Evolutionary conservation across 53 echinoderm and acorn worm species (phyloP).

Genomic region (Luidia sarsii): DNA sequence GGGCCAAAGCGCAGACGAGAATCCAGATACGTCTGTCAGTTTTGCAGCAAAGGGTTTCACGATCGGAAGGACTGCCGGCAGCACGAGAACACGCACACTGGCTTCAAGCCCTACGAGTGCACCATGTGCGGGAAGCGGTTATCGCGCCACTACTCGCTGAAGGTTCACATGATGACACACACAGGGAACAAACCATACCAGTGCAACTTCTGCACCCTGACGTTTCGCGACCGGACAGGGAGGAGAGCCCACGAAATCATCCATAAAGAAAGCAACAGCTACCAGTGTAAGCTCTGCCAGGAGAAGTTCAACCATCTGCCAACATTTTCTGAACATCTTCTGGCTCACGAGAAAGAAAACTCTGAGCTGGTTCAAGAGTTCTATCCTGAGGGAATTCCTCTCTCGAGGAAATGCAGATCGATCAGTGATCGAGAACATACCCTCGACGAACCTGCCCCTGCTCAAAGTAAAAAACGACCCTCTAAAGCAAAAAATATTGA

Average conservation of each 20-base stretch:
- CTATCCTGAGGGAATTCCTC: constrained; percentile 13
- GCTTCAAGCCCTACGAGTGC: constrained; percentile 33
- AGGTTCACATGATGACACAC: constrained; percentile 39
- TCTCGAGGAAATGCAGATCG: not conserved
- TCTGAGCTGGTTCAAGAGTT: not conserved
- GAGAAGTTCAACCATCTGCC: not conserved
- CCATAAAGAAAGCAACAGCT: not conserved
- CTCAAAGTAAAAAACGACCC: no score
- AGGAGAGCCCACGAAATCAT: not conserved
- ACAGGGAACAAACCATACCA: constrained; percentile 16
- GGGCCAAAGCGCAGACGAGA: constrained; percentile 7
- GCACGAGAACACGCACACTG: constrained; percentile 42
- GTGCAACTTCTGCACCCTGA: constrained; percentile 8
- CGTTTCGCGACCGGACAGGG: constrained; percentile 7
- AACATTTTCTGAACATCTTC: constrained; percentile 1
- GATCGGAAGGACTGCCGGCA: constrained; percentile 41
- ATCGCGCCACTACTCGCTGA: constrained; percentile 32
- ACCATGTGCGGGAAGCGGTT: constrained; percentile 31
- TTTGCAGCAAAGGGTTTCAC: constrained; percentile 27
- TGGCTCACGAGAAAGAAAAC: constrained; percentile 3
- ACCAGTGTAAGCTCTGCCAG: constrained; percentile 15
- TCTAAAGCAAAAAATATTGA: no score
- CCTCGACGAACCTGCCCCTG: not conserved
- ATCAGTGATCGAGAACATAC: no score
- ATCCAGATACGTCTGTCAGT: constrained; percentile 3